Evolutionary conservation across 1,140 invertebrate genomes (phyloP), one percentile per base, ranked within the genome.

Genomic region (Meloidogyne floridensis): DNA sequence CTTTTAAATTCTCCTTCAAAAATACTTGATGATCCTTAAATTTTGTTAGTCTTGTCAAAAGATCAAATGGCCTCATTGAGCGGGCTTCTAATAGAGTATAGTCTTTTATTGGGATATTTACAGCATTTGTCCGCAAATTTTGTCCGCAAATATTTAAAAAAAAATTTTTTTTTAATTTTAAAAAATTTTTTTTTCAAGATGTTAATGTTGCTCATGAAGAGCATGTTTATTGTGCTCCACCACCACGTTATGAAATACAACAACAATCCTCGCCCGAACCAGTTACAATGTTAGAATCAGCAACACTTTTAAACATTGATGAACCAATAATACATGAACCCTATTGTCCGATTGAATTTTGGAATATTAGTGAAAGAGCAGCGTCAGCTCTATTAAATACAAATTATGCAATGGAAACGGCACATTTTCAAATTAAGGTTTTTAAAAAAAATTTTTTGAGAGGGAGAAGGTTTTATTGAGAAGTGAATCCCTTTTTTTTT

Each of bases 331-430:
- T 74, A 5, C 72, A 54, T 54, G n/a, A 20, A 51, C 72, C 72
- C 2, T 54, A 20, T 47, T 74, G 43, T 18, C 18, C 72, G 18
- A 54, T 74, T 6, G 72, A 74, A 74, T 74, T 74, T 54, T 74
- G 72, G 72, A 74, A 74, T 74, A 54, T 74, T 54, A 74, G 11
- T 54, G 72, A 74, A 47, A 47, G 53, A 54, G 72, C 18, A 47
- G n/a, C 72, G 2, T n/a, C 13, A n/a, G 72, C 72, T 18, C 6
- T 74, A 10, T 47, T 54, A 47, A 47, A 54, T 18, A 54, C 72
- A 47, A 74, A 74, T 18, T 51, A 18, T 74, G 72, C 72, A 47
- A 74, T 74, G n/a, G 53, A 74, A 51, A 54, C 72, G 8, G 43
- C 72, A 47, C 53, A 54, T 54, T 74, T 54, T 47, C n/a, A 74